Base-by-base conservation (phyloP, 2,113 vertebrate species). In the Campylomormyrus numenius region DNA sequence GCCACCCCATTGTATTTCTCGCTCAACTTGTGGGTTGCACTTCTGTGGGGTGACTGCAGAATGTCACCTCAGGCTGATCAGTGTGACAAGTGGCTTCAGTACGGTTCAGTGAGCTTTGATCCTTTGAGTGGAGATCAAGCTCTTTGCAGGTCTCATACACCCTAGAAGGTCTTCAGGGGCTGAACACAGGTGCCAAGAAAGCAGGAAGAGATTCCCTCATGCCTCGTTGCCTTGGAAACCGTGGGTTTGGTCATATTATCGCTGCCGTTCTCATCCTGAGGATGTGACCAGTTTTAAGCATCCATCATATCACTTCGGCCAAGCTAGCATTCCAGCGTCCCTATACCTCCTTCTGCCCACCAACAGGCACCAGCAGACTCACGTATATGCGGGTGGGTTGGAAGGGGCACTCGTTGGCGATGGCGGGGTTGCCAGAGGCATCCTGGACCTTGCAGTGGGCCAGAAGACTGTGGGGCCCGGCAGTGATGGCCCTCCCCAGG, bases 301-400 rank as follows among this genome's bases (percentile, higher is more conserved):
- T n/a, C 21, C 31, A 3, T 77, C 70, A 9, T 39, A 31, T 74
- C 31, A 39, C 31, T 66, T 27, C 11, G 3, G 62, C 70, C 70
- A 17, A 19, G 70, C 5, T 39, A 77, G 70, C 31, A 74, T 74
- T 15, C 0, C 11, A 27, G 66, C 1, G 3, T 39, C 70, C 27
- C 10, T 77, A 39, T 2, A 31, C 11, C 15, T 77, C 70, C 27
- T 39, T 11, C 31, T 19, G 39, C 83, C 8, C 83, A 48, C 83
- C 35, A 21, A 24, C 45, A 13, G 39, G 24, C 45, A 13, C 3
- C 10, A 24, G n/a, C 24, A 86, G 24, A 86, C 96, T 96, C 93
- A 98, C 97, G 0, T 97, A 98, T 94, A 98, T 96, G 0, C 95
- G 96, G 0, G 97, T 98, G 87, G 98, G 97, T 90, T 99, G 97